Conservation (phyloP, 1,140 invertebrate genomes). For the Hyles euphorbiae region DNA sequence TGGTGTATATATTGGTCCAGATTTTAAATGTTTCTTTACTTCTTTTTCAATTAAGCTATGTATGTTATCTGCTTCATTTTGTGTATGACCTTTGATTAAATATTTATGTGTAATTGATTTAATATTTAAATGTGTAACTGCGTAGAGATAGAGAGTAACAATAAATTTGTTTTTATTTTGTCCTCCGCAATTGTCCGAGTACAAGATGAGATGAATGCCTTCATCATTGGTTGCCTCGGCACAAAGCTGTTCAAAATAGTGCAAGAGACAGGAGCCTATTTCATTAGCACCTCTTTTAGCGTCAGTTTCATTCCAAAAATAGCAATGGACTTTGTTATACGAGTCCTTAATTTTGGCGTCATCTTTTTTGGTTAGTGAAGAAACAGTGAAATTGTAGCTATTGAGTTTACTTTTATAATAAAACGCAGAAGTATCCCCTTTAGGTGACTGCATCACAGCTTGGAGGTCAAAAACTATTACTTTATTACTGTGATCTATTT, state of each 20-base stretch:
- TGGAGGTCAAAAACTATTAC: conserved; percentile 48
- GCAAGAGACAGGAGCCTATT: conserved; percentile 56
- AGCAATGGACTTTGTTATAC: conserved; percentile 42
- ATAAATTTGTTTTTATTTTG: conserved; percentile 64
- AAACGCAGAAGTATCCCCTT: conserved; percentile 41
- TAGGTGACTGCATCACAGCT: conserved; percentile 43
- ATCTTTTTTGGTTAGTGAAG: background rate
- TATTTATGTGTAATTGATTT: conserved; percentile 56
- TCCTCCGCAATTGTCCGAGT: conserved; percentile 58
- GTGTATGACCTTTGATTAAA: conserved; percentile 4
- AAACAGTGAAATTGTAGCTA: conserved; percentile 48
- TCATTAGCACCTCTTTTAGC: conserved; percentile 58
- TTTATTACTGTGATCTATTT: conserved; percentile 35
- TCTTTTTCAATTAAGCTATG: conserved; percentile 23
- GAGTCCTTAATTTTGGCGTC: no score
- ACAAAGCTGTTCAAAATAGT: conserved; percentile 32
- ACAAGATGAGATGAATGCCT: conserved; percentile 39
- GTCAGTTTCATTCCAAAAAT: conserved; percentile 63
- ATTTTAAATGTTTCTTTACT: conserved; percentile 25
- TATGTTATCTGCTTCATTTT: conserved; percentile 20
- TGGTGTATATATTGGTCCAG: conserved; percentile 23
- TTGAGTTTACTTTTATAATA: conserved; percentile 62
- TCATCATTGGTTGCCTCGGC: conserved; percentile 20
- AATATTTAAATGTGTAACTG: conserved; percentile 33
- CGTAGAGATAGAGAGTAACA: conserved; percentile 37